Evolutionary conservation across 2,113 vertebrate genomes (phyloP).

Genomic region (Taxidea taxus): DNA sequence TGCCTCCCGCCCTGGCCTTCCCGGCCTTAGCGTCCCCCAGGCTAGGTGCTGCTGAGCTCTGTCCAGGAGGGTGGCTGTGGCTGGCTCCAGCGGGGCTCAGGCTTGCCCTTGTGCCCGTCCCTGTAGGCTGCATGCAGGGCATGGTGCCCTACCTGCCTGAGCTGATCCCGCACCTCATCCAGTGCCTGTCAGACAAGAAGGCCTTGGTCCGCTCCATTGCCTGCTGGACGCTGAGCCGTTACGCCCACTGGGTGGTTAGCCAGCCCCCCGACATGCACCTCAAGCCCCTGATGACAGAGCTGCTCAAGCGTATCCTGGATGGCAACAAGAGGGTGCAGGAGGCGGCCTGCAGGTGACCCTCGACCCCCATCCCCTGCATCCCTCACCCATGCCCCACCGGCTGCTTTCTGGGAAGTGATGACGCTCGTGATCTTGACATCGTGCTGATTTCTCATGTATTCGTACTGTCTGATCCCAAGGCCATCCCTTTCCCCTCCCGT

Average conservation of each 20-base stretch:
- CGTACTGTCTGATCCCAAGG: constrained; percentile 76
- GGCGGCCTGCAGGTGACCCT: constrained; percentile 92
- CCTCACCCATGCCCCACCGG: rapidly evolving
- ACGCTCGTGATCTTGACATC: constrained; percentile 45
- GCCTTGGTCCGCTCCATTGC: constrained; percentile 95
- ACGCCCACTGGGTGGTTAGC: constrained; percentile 97
- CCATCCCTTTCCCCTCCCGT: rapidly evolving
- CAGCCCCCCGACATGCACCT: constrained; percentile 95
- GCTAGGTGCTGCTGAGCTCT: background rate
- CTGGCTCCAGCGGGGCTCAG: background rate
- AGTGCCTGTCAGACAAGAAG: constrained; percentile 94
- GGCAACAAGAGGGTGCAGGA: constrained; percentile 97
- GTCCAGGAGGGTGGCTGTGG: background rate
- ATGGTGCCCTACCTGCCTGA: constrained; percentile 96
- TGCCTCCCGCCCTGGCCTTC: background rate
- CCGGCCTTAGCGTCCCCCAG: background rate
- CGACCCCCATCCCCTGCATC: background rate
- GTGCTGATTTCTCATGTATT: constrained; percentile 67
- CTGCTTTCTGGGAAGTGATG: constrained; percentile 63
- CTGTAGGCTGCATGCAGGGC: constrained; percentile 95
- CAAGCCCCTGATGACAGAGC: constrained; percentile 95
- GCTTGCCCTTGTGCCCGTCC: background rate
- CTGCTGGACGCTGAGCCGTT: constrained; percentile 97
- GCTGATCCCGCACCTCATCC: constrained; percentile 95
- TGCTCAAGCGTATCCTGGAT: constrained; percentile 95